A percentile compares a stretch with the other conserved stretches of the same genome.
Evolutionary conservation across 2,113 vertebrate genomes (phyloP).

Genomic region (Pteronura brasiliensis): DNA sequence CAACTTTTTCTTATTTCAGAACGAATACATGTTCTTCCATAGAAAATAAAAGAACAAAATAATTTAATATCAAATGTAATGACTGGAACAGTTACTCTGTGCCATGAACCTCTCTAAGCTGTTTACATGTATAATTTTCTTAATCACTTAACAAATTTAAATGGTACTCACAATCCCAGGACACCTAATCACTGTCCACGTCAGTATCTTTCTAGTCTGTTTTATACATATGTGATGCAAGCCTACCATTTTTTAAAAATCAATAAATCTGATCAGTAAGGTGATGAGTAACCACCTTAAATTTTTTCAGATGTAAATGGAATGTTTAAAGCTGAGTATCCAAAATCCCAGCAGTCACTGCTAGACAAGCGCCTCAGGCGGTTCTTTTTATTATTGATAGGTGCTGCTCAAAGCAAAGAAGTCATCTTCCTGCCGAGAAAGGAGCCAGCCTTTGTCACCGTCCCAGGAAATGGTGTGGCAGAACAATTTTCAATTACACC

Average conservation of each 20-base stretch:
- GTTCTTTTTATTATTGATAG: slow-evolving; percentile 77
- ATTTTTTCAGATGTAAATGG: background rate
- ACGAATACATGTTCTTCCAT: background rate
- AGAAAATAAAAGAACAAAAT: background rate
- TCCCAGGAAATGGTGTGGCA: slow-evolving; percentile 89
- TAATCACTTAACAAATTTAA: background rate
- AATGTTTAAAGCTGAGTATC: background rate
- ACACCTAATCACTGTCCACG: background rate
- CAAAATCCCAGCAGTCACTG: background rate
- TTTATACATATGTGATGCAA: background rate
- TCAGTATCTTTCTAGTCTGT: background rate
- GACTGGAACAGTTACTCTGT: background rate
- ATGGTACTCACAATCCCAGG: background rate
- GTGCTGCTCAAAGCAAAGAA: slow-evolving; percentile 87
- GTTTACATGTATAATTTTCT: background rate
- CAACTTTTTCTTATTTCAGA: background rate
- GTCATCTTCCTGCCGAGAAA: slow-evolving; percentile 89
- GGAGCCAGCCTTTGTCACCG: slow-evolving; percentile 90
- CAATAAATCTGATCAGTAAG: background rate
- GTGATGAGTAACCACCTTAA: background rate
- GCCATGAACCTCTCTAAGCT: background rate
- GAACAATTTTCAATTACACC: slow-evolving; percentile 88
- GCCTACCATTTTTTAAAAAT: background rate
- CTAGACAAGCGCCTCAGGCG: background rate
- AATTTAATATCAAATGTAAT: background rate